Evolutionary conservation across 1,140 invertebrate genomes (phyloP), one percentile per base, ranked within the genome.

Genomic region (Hestina assimilis): DNA sequence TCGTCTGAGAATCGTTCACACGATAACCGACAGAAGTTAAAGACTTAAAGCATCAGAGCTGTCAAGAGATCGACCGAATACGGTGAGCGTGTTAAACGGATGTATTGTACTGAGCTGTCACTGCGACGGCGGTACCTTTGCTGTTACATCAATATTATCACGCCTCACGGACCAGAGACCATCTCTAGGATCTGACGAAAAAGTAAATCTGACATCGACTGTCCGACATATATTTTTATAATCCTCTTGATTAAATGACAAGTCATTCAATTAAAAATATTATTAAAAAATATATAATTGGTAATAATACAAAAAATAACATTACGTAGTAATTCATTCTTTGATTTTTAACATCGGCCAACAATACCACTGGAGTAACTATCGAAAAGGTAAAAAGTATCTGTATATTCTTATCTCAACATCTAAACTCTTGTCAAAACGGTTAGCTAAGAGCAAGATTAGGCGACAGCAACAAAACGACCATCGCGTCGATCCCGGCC

Each of bases 361-460:
- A 35, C 12, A 15, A 35, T 35, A 15, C 15, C 9, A 15, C 15
- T 35, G 31, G 31, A 35, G 1, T 15, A 4, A 35, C 1, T 15
- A 15, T 35, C 1, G 7, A 35, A 35, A 15, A 35, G 14, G 12
- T 7, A 5, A 15, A 35, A 68, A 63, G 24, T 55, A 41, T 48
- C 35, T 63, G 46, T 71, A 62, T 52, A 62, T 43, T 56, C 58
- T 81, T 79, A 83, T 83, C 81, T 66, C 58, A 66, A 69, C 68
- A 87, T 87, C 84, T 78, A 62, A 80, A 83, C 79, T 79, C 66
- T 78, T 86, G 81, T 85, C 84, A 79, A 80, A 87, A 84, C 79
- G 82, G 82, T 87, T 87, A 87, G 81, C 77, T 87, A 84, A 87
- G 77, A 82, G 64, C 72, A 68, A 68, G 79, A 84, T 86, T 79